These are phyloP conservation scores for Paracanthobrama guichenoti DNA, from an alignment of 2,113 vertebrate genomes.

Conservation along the genomic window DNA sequence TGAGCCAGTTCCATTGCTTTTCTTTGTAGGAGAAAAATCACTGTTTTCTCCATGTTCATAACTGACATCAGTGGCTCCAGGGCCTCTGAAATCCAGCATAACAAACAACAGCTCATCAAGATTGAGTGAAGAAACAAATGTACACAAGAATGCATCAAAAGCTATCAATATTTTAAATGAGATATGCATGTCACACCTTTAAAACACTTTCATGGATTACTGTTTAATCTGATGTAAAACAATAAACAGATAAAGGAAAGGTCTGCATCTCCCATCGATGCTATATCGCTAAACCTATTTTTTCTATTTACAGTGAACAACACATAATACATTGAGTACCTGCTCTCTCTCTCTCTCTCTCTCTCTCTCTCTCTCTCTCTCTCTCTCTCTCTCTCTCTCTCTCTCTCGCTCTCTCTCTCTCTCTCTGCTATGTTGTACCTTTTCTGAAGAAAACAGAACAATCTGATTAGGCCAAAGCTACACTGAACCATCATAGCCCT, in stretches of 20 bases:
- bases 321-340: not conserved
- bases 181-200: not conserved
- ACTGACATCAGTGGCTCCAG: slow-evolving; percentile 23
- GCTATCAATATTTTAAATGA: not conserved
- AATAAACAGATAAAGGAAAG: not conserved
- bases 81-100: not conserved
- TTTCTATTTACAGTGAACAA: not conserved
- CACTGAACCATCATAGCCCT: slow-evolving; percentile 39
- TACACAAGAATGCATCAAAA: not conserved
- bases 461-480: slow-evolving; percentile 53
- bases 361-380: too few species aligned
- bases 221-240: not conserved
- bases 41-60: slow-evolving; percentile 2
- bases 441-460: not conserved
- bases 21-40: not conserved
- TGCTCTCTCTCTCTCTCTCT: too few species aligned
- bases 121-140: not conserved
- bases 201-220: not conserved
- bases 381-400: not conserved
- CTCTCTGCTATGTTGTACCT: not conserved
- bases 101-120: slow-evolving; percentile 24
- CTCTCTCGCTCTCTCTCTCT: too few species aligned
- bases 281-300: not conserved
- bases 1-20: not conserved
- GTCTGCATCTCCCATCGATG: not conserved